Conservation (phyloP, 53 echinoderm and acorn worm genomes). For the Temnopleurus reevesii region DNA sequence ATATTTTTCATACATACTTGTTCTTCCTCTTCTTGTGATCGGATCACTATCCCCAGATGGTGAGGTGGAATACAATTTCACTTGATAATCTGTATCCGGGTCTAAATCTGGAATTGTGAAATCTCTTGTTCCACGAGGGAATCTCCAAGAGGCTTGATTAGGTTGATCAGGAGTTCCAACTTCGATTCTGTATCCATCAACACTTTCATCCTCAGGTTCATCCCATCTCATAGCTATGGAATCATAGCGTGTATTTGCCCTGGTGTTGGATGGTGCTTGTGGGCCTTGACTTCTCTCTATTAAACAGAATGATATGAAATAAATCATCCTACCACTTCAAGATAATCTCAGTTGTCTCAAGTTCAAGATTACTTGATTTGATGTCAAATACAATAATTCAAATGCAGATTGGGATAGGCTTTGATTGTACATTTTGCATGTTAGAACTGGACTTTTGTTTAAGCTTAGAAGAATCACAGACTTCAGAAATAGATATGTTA, state of each 20-base stretch:
- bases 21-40: neutral
- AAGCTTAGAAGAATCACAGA: no score
- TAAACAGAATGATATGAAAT: neutral
- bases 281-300: slow-evolving; percentile 2
- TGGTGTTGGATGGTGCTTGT: neutral
- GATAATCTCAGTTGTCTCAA: no score
- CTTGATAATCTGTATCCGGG: slow-evolving; percentile 46
- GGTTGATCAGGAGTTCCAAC: slow-evolving; percentile 10
- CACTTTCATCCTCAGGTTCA: neutral
- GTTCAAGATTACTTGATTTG: no score
- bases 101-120: slow-evolving; percentile 27
- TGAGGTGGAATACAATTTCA: slow-evolving; percentile 10
- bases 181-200: slow-evolving; percentile 15
- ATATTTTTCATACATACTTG: slow-evolving; percentile 38
- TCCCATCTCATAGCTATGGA: slow-evolving; percentile 27
- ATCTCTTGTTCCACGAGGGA: slow-evolving; percentile 24
- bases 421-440: no score
- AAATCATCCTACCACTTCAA: no score
- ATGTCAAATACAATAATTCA: no score
- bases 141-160: neutral
- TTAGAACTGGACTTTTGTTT: no score
- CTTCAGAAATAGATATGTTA: no score
- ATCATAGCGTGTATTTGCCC: neutral
- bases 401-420: no score
- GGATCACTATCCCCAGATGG: slow-evolving; percentile 26